These are phyloP conservation scores for Malthinus flaveolus DNA, from an alignment of 2,888 invertebrate genomes.

Conservation along the genomic window DNA sequence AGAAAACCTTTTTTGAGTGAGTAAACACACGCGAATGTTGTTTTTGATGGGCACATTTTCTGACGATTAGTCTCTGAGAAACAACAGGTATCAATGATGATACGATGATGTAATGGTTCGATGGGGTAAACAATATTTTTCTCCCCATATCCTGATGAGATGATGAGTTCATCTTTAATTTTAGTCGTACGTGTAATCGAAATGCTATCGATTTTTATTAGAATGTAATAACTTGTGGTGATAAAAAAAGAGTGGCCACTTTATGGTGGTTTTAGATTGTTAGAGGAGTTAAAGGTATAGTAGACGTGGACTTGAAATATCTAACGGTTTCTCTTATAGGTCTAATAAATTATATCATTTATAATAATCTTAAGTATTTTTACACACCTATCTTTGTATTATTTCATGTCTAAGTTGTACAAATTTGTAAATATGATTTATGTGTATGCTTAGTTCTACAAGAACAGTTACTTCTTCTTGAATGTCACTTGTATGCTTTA, in stretches of 20 bases:
- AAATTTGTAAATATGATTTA: slow-evolving; percentile 21
- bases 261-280: neutral
- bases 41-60: slow-evolving; percentile 15
- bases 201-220: too few species aligned
- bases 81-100: slow-evolving; percentile 34
- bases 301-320: neutral
- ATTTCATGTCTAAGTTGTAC: slow-evolving; percentile 19
- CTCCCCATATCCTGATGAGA: slow-evolving; percentile 24
- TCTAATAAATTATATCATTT: slow-evolving; percentile 12
- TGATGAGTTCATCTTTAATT: slow-evolving; percentile 24
- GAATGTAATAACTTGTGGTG: too few species aligned
- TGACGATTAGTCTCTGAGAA: slow-evolving; percentile 18
- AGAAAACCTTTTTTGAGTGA: slow-evolving; percentile 11
- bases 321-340: slow-evolving; percentile 15
- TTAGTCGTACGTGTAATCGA: neutral
- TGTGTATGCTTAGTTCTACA: neutral
- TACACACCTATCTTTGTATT: slow-evolving; percentile 18
- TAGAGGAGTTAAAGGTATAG: neutral
- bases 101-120: slow-evolving; percentile 26
- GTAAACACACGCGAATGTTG: slow-evolving; percentile 8
- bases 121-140: slow-evolving; percentile 19
- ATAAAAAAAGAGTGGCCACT: neutral
- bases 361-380: slow-evolving; percentile 6
- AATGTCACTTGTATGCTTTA: neutral
- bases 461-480: slow-evolving; percentile 10